Conservation (phyloP, 2,797 vertebrate species). For the Phataginus tetradactyla region DNA sequence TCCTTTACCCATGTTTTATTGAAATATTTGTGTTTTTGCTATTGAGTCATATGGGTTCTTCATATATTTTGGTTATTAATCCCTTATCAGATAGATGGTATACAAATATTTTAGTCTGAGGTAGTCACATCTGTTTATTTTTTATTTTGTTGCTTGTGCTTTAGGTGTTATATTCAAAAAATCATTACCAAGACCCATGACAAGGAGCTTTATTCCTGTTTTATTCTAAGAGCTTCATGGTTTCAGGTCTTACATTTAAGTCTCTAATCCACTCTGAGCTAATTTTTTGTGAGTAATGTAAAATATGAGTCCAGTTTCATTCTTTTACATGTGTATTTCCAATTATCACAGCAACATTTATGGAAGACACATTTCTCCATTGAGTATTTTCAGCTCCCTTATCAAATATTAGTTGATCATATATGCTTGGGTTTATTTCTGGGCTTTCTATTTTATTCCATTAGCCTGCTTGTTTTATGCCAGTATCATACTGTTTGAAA, state of each 20-base stretch:
- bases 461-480: neutral
- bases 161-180: neutral
- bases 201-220: neutral
- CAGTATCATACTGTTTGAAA: neutral
- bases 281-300: neutral
- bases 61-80: neutral
- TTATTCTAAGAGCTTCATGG: neutral
- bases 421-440: neutral
- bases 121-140: neutral
- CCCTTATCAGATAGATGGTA: neutral
- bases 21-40: neutral
- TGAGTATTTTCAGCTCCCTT: neutral
- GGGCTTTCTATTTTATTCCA: neutral
- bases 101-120: neutral
- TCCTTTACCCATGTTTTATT: neutral
- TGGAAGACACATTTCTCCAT: neutral
- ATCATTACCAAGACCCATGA: neutral
- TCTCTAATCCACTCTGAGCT: neutral
- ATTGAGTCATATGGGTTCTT: neutral
- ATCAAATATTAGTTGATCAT: neutral
- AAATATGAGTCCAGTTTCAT: neutral
- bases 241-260: neutral
- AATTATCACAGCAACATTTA: neutral
- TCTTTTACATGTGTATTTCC: neutral
- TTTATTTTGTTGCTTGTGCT: neutral